Percentiles rank a stretch among this genome's conserved stretches.
These are phyloP conservation scores for Danio rerio DNA, from an alignment of 2,113 vertebrate genomes.

Conservation along the genomic window DNA sequence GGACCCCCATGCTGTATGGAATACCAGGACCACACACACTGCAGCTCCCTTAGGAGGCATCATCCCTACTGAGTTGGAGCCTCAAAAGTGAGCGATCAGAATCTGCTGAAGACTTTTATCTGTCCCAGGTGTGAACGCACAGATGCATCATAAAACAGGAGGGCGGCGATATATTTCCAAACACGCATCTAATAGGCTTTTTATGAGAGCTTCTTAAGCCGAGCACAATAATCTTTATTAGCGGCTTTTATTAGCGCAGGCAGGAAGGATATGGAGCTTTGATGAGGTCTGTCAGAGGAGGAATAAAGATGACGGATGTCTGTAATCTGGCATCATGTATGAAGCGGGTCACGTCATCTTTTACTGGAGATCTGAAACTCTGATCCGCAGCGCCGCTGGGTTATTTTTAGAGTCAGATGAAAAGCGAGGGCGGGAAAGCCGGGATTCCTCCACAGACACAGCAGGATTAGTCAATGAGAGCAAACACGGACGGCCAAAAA, in stretches of 20 bases:
- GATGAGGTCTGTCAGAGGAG: constrained; percentile 75
- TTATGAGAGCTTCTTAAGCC: constrained; percentile 71
- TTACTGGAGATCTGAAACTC: not conserved
- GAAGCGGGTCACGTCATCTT: not conserved
- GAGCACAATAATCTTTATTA: constrained; percentile 78
- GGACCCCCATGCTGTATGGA: no score
- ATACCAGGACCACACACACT: no score
- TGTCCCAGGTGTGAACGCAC: constrained; percentile 36
- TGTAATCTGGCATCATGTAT: constrained; percentile 53
- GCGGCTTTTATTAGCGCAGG: constrained; percentile 68
- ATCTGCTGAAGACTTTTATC: constrained; percentile 37
- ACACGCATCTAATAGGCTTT: constrained; percentile 76
- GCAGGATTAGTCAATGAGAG: constrained; percentile 37
- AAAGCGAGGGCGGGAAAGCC: constrained; percentile 34
- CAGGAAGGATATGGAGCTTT: constrained; percentile 52
- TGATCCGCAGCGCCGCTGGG: not conserved
- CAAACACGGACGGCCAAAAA: not conserved
- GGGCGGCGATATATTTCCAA: constrained; percentile 63
- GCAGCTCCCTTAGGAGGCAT: no score
- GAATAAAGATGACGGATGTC: constrained; percentile 73
- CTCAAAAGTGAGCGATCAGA: no score
- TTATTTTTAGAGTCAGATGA: constrained; percentile 47
- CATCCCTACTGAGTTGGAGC: no score
- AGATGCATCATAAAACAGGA: constrained; percentile 44
- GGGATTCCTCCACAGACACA: constrained; percentile 47